Evolutionary conservation across 2,888 invertebrate species (phyloP), one percentile per base, ranked within the genome.

Genomic region (Chloromyia formosa): DNA sequence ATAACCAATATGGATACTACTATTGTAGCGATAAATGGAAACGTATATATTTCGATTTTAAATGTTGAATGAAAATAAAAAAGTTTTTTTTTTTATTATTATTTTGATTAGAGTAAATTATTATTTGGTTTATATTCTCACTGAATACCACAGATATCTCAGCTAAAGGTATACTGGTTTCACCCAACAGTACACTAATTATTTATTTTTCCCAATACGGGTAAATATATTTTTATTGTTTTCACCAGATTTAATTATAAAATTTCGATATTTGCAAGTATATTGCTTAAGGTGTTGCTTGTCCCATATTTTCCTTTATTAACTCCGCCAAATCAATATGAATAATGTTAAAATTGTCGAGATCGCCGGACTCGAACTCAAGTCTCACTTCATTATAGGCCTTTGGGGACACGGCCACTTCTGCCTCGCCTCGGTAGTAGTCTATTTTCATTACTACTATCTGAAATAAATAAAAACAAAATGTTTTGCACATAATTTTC

Each of bases 271-370:
- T 35, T 35, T 35, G 2, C 27, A 35, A 35, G 3, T 35, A 35
- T 35, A 35, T 35, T 35, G 27, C 27, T 35, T 35, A 35, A 4
- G 27, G 27, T 35, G 27, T 35, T 35, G 27, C 66, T 20, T 20
- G 20, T 22, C 49, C 49, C 5, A 49, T 12, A 20, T 66, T 66
- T 27, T 66, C 66, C n/a, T 35, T 45, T 0, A 66, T 22, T 12
- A 14, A 66, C 14, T 66, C 66, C 10, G 45, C 49, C 16, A 66
- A 10, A 66, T 66, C 35, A 5, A 66, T 22, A 16, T 45, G 12
- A 9, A 71, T 14, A 12, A 71, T 42, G 18, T 71, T 71, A 20
- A 71, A 71, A 58, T 71, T 71, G 40, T 71, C 71, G 14, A 71
- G 40, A 71, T 71, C 71, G 0, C 71, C 71, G 1, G 71, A 71